Evolutionary conservation across 1,140 invertebrate species (phyloP).

Genomic region (Saccostrea echinata): DNA sequence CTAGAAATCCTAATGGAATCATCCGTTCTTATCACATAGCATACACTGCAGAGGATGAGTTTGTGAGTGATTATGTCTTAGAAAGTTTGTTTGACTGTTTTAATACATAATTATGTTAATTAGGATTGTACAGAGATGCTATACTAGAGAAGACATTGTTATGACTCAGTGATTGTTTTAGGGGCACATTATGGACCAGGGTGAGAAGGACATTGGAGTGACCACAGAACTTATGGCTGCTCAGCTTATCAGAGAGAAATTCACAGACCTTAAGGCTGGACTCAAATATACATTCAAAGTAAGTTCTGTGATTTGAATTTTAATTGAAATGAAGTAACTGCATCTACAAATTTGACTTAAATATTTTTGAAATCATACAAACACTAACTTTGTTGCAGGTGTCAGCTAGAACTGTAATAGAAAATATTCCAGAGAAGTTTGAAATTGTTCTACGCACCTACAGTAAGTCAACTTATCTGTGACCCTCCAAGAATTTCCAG

Average conservation of each 20-base stretch:
- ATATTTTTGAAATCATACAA: too few relatives aligned
- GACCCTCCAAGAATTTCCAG: too few relatives aligned
- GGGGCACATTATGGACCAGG: neutral
- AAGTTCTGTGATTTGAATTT: neutral
- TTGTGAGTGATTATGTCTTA: neutral
- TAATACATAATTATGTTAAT: neutral
- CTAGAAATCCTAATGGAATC: constrained; percentile 64
- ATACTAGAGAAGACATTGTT: neutral
- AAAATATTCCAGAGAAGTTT: neutral
- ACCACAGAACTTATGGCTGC: constrained; percentile 29
- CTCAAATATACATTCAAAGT: constrained; percentile 67
- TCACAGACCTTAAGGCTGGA: constrained; percentile 63
- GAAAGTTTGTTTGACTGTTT: neutral
- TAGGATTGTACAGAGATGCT: neutral
- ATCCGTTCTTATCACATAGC: constrained; percentile 63
- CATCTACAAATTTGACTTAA: too few relatives aligned
- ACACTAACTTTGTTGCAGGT: neutral
- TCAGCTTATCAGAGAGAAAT: constrained; percentile 29
- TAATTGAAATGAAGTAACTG: too few relatives aligned
- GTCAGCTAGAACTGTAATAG: neutral
- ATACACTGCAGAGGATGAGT: constrained; percentile 54
- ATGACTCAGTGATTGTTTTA: neutral
- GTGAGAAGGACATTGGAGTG: neutral
- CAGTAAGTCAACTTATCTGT: too few relatives aligned
- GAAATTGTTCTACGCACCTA: neutral